Conservation (phyloP, 2,113 vertebrate genomes). For the Sus scrofa region T2T-Sscrofa CM000827.6:40746001-40746500, state of each 20-base stretch:
- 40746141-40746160: no score
- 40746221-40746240: neutral
- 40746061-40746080: no score
- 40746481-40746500: neutral
- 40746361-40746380: neutral
- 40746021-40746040: no score
- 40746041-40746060: no score
- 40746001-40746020: no score
- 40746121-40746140: no score
- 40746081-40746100: no score
- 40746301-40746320: neutral
- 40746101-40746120: no score
- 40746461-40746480: neutral
- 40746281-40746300: neutral
- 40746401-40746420: neutral
- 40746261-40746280: neutral
- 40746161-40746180: neutral
- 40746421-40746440: neutral
- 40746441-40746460: neutral
- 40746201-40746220: neutral
- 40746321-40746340: neutral
- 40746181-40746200: neutral
- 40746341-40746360: neutral
- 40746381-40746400: neutral
- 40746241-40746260: neutral